These are phyloP conservation scores for human DNA, from an alignment of 2,113 vertebrate species.

Conservation along the genomic window DNA sequence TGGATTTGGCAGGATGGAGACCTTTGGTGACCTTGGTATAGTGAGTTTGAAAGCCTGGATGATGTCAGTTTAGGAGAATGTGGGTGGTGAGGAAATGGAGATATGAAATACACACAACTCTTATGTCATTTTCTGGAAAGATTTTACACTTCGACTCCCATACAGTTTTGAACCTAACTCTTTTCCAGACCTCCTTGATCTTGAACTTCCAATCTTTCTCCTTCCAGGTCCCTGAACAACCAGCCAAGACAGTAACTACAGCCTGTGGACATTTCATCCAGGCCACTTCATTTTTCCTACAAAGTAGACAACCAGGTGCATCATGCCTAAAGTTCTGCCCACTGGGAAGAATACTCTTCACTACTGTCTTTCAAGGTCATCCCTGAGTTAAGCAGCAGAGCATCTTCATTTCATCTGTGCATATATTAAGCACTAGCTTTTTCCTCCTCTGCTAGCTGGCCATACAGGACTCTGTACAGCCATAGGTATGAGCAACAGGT, in stretches of 20 bases:
- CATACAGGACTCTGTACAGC: neutral
- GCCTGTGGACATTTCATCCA: neutral
- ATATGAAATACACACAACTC: neutral
- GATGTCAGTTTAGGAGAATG: neutral
- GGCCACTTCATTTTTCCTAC: neutral
- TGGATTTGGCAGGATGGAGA: neutral
- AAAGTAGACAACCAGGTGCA: neutral
- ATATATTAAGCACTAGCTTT: neutral
- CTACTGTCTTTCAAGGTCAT: neutral
- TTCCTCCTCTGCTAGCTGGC: neutral
- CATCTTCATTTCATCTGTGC: neutral
- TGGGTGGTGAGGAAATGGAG: neutral
- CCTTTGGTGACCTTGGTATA: neutral
- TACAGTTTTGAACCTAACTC: neutral
- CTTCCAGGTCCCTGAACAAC: neutral
- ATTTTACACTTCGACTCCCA: neutral
- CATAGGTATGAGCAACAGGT: neutral
- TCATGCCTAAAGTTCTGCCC: neutral
- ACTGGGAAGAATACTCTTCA: neutral
- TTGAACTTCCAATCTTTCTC: neutral
- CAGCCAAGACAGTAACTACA: neutral
- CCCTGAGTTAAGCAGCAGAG: neutral
- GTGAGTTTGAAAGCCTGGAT: neutral
- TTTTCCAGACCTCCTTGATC: neutral
- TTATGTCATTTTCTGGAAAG: neutral